Evolutionary conservation across 2,888 invertebrate species (phyloP).

Genomic region (Lasius platythorax): DNA sequence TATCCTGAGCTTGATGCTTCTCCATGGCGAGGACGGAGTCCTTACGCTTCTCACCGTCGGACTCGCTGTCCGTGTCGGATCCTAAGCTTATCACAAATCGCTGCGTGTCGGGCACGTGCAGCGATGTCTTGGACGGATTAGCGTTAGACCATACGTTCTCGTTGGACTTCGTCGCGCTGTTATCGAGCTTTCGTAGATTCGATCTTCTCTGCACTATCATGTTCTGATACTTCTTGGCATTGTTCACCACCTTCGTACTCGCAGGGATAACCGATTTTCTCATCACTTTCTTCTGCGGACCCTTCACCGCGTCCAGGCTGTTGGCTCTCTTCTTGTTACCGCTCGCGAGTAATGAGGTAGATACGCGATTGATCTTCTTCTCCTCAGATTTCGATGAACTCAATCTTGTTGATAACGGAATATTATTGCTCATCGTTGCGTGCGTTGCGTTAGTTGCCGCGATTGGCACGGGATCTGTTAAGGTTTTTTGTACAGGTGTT

Average conservation of each 20-base stretch:
- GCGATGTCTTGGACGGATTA: constrained; percentile 69
- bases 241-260: constrained; percentile 80
- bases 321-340: neutral
- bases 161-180: constrained; percentile 62
- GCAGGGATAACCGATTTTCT: constrained; percentile 76
- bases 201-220: constrained; percentile 77
- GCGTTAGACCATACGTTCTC: constrained; percentile 73
- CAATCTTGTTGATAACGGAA: neutral
- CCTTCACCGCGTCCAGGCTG: constrained; percentile 43
- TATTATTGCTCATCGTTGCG: constrained; percentile 3
- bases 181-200: constrained; percentile 76
- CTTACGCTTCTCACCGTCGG: constrained; percentile 72
- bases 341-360: neutral
- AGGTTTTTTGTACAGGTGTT: neutral
- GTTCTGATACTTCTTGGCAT: constrained; percentile 81
- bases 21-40: constrained; percentile 9
- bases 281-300: constrained; percentile 74
- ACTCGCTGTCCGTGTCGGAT: constrained; percentile 82
- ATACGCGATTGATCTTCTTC: neutral
- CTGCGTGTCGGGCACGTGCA: constrained; percentile 68
- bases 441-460: neutral
- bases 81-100: constrained; percentile 81
- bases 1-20: constrained; percentile 52
- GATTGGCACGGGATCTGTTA: neutral
- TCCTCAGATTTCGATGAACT: neutral